Conservation (phyloP, 2,113 vertebrate species). For the Pygathrix nemaeus region DNA sequence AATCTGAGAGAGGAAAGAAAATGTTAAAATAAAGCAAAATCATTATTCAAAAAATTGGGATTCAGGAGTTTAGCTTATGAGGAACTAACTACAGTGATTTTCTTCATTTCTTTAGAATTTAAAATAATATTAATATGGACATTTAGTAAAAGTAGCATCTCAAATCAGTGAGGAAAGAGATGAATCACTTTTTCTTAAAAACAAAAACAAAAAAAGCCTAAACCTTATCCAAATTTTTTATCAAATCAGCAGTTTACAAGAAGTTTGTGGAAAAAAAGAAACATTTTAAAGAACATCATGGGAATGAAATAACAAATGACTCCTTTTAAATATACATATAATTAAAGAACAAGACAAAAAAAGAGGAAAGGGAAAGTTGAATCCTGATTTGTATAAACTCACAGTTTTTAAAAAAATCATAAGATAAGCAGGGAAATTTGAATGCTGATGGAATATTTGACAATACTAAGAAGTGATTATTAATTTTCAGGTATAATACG, state of each 20-base stretch:
- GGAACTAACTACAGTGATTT: background rate
- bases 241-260: background rate
- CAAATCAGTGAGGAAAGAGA: background rate
- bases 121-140: background rate
- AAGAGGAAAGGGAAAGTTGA: background rate
- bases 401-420: background rate
- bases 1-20: conserved; percentile 52
- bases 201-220: background rate
- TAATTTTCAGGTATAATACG: background rate
- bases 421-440: background rate
- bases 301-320: background rate
- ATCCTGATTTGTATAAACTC: background rate
- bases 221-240: background rate
- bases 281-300: background rate
- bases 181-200: background rate
- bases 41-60: background rate
- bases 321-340: background rate
- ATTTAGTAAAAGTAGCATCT: background rate
- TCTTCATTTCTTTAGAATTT: conserved; percentile 1
- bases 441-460: background rate
- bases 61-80: background rate
- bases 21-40: conserved; percentile 31
- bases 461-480: background rate
- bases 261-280: background rate
- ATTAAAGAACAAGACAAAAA: background rate